phyloP scores from a whole-genome alignment of 2,797 vertebrate genomes.

The Acipenser ruthenus region DNA sequence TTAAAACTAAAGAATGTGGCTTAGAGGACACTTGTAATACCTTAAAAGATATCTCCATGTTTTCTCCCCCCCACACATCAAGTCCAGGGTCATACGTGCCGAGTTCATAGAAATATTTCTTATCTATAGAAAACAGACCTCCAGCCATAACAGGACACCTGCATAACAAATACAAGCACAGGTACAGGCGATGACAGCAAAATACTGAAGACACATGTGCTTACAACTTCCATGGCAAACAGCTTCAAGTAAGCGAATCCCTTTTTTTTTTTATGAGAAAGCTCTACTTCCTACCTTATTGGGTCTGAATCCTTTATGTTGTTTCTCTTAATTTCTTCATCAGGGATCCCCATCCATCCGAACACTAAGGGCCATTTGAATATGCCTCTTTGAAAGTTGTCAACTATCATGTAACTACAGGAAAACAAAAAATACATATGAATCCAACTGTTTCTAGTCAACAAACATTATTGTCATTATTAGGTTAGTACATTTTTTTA shows the following conservation, averaged over 20 bases:
- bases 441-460: not conserved
- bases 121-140: conserved; percentile 94
- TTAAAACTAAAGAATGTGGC: no score
- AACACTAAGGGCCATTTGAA: conserved; percentile 97
- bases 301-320: conserved; percentile 78
- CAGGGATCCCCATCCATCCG: conserved; percentile 79
- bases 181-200: no score
- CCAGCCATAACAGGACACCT: conserved; percentile 98
- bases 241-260: not conserved
- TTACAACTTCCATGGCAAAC: not conserved
- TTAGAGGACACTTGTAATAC: conserved; percentile 38
- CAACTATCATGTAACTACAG: conserved; percentile 85
- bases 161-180: conserved; percentile 13
- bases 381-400: conserved; percentile 91
- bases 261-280: not conserved
- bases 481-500: no score
- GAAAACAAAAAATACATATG: conserved; percentile 24
- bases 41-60: conserved; percentile 98
- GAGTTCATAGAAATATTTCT: conserved; percentile 88
- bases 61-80: conserved; percentile 97
- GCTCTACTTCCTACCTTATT: conserved; percentile 65
- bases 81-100: conserved; percentile 88
- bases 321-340: conserved; percentile 70
- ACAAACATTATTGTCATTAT: no score
- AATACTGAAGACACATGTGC: not conserved